Evolutionary conservation across 2,113 vertebrate genomes (phyloP).

Genomic region (Panurus biarmicus): DNA sequence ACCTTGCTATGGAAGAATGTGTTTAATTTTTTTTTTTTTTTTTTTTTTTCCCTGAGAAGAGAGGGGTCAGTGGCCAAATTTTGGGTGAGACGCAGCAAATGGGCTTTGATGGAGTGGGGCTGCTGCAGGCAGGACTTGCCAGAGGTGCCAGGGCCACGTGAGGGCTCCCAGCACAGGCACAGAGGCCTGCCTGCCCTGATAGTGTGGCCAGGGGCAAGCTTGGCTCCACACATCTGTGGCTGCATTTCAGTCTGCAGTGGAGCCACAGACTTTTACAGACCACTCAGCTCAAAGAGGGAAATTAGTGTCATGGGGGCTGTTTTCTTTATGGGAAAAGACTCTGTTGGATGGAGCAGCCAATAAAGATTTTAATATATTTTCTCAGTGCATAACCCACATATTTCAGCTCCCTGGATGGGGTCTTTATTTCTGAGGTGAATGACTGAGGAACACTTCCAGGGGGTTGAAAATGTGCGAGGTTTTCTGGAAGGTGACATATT

Average conservation of each 20-base stretch:
- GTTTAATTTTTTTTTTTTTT: background rate
- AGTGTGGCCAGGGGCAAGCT: background rate
- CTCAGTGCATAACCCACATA: constrained; percentile 1
- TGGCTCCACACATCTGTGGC: constrained; percentile 42
- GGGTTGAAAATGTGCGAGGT: background rate
- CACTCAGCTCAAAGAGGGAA: constrained; percentile 44
- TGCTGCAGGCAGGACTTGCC: constrained; percentile 37
- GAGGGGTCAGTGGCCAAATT: background rate
- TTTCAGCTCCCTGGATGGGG: background rate
- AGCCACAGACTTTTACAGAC: constrained; percentile 41
- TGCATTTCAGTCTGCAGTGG: constrained; percentile 46
- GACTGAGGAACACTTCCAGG: background rate
- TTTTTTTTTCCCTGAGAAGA: background rate
- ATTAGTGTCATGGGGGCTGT: constrained; percentile 60
- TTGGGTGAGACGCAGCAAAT: background rate
- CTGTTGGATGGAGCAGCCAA: constrained; percentile 47
- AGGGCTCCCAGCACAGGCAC: constrained; percentile 24
- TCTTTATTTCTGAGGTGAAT: constrained; percentile 12
- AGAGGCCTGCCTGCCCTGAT: constrained; percentile 13
- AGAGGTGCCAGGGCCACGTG: constrained; percentile 24
- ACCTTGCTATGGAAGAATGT: background rate
- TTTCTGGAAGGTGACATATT: background rate
- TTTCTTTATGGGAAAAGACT: constrained; percentile 62
- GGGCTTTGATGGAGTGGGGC: background rate
- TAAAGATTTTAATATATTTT: constrained; percentile 56